Conservation (phyloP, 1,140 invertebrate species). For the Lucilia sericata region DNA sequence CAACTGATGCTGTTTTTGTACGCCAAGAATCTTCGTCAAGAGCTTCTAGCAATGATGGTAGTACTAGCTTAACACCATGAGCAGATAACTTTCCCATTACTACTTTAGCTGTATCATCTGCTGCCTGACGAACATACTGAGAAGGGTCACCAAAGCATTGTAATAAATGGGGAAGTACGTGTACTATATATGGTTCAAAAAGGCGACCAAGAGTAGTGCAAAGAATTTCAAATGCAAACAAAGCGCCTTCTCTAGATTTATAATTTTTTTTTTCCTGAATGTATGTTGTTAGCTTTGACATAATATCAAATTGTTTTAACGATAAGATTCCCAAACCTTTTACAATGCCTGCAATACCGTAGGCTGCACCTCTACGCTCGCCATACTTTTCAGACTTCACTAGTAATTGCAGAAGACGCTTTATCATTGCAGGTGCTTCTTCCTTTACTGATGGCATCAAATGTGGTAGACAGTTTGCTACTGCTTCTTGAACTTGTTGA, state of each 20-base stretch:
- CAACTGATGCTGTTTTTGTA: conserved; percentile 97
- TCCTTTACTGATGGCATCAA: conserved; percentile 92
- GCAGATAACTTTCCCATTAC: conserved; percentile 97
- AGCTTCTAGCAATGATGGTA: conserved; percentile 90
- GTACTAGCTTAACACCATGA: conserved; percentile 96
- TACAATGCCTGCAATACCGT: conserved; percentile 89
- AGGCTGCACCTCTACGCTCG: conserved; percentile 87
- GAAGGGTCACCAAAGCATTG: conserved; percentile 96
- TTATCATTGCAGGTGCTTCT: conserved; percentile 88
- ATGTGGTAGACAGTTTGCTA: conserved; percentile 95
- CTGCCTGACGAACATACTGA: conserved; percentile 90
- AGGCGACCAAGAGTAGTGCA: conserved; percentile 94
- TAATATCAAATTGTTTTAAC: conserved; percentile 95
- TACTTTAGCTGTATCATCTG: conserved; percentile 93
- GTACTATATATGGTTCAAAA: conserved; percentile 99
- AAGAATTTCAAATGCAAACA: conserved; percentile 98
- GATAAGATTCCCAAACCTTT: conserved; percentile 97
- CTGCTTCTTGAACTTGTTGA: conserved; percentile 97
- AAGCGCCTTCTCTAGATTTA: conserved; percentile 90
- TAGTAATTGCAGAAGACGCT: conserved; percentile 88
- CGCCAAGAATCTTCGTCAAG: conserved; percentile 98
- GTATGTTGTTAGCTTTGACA: conserved; percentile 92
- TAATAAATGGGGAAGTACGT: conserved; percentile 94
- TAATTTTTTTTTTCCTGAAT: conserved; percentile 98
- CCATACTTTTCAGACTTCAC: conserved; percentile 96